These are phyloP conservation scores for Tinamus guttatus DNA, from an alignment of 2,113 vertebrate species.

Conservation along the genomic window DNA sequence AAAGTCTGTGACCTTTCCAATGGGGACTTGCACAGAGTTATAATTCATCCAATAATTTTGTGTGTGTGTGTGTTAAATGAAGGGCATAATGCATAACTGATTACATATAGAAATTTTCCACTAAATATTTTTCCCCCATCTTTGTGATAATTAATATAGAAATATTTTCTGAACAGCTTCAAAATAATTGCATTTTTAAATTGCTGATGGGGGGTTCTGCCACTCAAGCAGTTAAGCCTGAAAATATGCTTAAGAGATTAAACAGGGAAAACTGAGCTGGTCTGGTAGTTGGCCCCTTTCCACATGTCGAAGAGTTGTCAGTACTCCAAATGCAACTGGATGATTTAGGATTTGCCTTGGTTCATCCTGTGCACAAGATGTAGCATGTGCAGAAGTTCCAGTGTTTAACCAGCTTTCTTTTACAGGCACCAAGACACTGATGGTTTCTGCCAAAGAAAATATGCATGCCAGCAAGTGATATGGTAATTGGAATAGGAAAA, in stretches of 20 bases:
- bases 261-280: slow-evolving; percentile 67
- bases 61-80: not conserved
- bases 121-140: not conserved
- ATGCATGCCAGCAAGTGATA: slow-evolving; percentile 9
- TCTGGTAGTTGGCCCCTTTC: slow-evolving; percentile 67
- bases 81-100: not conserved
- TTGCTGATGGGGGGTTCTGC: slow-evolving; percentile 70
- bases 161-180: slow-evolving; percentile 63
- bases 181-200: slow-evolving; percentile 76
- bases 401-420: slow-evolving; percentile 30
- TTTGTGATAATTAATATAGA: slow-evolving; percentile 63
- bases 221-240: slow-evolving; percentile 71
- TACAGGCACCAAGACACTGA: not conserved
- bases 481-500: not conserved
- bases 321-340: slow-evolving; percentile 9
- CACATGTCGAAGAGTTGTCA: slow-evolving; percentile 36
- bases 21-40: slow-evolving; percentile 20
- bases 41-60: not conserved
- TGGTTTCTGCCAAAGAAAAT: slow-evolving; percentile 15
- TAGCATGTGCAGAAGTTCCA: not conserved
- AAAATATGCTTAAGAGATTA: slow-evolving; percentile 78
- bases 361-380: slow-evolving; percentile 16
- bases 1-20: slow-evolving; percentile 9
- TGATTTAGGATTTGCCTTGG: slow-evolving; percentile 19
- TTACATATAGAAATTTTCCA: not conserved